Evolutionary conservation across 1,140 invertebrate genomes (phyloP).

Genomic region (Lethrus apterus): DNA sequence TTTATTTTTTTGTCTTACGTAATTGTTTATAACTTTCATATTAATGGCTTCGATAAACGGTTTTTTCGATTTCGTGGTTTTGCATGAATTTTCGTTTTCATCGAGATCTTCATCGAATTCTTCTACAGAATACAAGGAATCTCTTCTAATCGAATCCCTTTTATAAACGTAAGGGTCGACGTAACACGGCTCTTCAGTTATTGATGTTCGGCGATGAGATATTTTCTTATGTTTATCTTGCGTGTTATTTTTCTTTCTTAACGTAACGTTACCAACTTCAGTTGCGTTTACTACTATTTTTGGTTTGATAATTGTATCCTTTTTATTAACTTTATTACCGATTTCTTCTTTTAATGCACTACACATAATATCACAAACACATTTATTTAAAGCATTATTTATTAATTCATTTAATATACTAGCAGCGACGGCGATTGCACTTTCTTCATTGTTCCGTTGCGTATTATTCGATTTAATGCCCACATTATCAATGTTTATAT

Average conservation of each 20-base stretch:
- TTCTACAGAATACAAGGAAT: constrained; percentile 17
- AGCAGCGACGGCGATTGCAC: background rate
- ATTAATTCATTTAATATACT: background rate
- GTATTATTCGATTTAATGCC: background rate
- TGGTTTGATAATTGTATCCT: background rate
- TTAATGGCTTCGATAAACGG: constrained; percentile 7
- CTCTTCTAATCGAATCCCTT: background rate
- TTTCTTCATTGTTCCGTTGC: background rate
- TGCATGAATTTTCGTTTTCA: constrained; percentile 4
- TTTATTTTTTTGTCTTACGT: background rate
- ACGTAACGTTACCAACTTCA: too few relatives aligned
- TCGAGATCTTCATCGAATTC: constrained; percentile 15
- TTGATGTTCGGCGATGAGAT: background rate
- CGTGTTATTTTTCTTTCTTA: background rate
- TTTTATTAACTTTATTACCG: background rate
- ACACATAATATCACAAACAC: background rate
- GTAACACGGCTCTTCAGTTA: constrained; percentile 4
- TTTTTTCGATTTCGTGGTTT: background rate
- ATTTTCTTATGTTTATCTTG: background rate
- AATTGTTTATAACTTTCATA: background rate
- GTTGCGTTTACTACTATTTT: too few relatives aligned
- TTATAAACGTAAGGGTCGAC: background rate
- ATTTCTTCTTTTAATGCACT: background rate
- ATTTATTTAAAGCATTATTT: background rate
- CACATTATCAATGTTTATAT: constrained; percentile 2